These are phyloP conservation scores for Brachyhypopomus occidentalis DNA, from an alignment of 2,113 vertebrate species.

Conservation along the genomic window DNA sequence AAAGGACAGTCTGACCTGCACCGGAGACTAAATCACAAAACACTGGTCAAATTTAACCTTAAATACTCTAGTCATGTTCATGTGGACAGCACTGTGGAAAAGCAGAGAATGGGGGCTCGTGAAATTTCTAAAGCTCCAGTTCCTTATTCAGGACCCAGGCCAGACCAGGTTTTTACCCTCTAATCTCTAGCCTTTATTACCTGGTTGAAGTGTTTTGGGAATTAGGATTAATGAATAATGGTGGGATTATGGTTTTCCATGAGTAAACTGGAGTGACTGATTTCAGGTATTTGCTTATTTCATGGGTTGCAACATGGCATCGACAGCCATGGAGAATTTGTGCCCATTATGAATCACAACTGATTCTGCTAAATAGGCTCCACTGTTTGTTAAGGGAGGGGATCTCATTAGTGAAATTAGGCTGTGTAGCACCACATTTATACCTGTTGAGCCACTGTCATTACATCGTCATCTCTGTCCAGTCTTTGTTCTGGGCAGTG, in stretches of 20 bases:
- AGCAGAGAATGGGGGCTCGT: neutral
- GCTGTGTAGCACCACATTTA: neutral
- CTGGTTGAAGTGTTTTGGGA: constrained; percentile 1
- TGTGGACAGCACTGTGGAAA: neutral
- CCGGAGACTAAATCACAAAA: no score
- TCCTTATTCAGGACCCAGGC: neutral
- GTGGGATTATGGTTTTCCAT: neutral
- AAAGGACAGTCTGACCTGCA: no score
- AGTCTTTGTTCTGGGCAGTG: neutral
- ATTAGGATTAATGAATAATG: neutral
- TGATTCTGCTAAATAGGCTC: neutral
- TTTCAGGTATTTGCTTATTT: neutral
- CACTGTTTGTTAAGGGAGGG: neutral
- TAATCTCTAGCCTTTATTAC: constrained; percentile 15
- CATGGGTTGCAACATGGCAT: neutral
- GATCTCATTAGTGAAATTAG: neutral
- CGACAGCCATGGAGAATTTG: neutral
- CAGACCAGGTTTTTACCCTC: neutral
- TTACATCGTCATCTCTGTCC: neutral
- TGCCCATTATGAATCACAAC: neutral
- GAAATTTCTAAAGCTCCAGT: neutral
- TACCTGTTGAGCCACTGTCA: neutral
- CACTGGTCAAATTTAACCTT: no score
- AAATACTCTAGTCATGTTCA: no score
- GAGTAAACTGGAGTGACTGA: neutral